Conservation (phyloP, 2,797 vertebrate genomes). For the Pagetopsis macropterus region DNA sequence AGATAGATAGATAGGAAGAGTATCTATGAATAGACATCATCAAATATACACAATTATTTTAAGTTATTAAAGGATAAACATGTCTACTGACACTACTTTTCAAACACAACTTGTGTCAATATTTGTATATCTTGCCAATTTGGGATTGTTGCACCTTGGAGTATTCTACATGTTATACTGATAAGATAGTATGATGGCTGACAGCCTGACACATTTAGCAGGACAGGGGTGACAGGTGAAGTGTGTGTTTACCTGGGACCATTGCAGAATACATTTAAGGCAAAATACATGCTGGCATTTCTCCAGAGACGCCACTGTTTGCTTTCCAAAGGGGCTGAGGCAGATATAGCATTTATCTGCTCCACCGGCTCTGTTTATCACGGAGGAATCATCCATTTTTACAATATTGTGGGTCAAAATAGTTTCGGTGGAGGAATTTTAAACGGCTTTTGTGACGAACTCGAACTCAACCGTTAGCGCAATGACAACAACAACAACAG, state of each 20-base stretch:
- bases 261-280: slow-evolving; percentile 88
- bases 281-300: slow-evolving; percentile 90
- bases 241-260: slow-evolving; percentile 84
- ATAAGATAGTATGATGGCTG: too few species aligned
- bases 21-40: too few species aligned
- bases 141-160: background rate
- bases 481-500: too few species aligned
- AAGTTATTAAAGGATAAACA: too few species aligned
- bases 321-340: slow-evolving; percentile 84
- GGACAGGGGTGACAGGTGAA: background rate
- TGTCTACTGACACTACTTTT: background rate
- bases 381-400: background rate
- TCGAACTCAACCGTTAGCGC: too few species aligned
- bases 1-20: too few species aligned
- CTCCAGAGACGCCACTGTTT: slow-evolving; percentile 86
- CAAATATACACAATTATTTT: too few species aligned
- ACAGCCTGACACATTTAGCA: too few species aligned
- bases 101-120: background rate
- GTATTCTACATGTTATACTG: too few species aligned
- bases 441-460: too few species aligned
- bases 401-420: background rate
- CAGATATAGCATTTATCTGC: slow-evolving; percentile 87
- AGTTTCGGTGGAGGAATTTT: too few species aligned
- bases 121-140: too few species aligned
- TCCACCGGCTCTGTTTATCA: background rate